These are phyloP conservation scores for Alexandromys fortis DNA, from an alignment of 2,113 vertebrate species.

Conservation along the genomic window DNA sequence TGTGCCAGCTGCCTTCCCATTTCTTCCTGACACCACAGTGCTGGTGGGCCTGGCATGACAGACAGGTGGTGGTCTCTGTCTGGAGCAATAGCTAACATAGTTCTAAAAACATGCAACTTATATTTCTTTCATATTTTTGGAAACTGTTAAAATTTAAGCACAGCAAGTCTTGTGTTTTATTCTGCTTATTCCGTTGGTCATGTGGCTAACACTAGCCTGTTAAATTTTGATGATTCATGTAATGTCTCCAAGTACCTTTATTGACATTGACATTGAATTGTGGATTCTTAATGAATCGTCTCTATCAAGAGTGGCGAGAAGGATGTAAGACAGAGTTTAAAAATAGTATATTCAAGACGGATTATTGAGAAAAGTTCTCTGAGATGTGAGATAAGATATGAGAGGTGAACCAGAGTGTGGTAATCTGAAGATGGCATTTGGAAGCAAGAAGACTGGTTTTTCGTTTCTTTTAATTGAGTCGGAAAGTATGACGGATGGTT, in stretches of 20 bases:
- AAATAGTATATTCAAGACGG: neutral
- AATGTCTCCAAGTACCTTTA: neutral
- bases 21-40: neutral
- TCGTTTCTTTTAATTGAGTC: neutral
- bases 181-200: neutral
- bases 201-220: neutral
- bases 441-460: neutral
- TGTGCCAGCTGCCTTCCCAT: neutral
- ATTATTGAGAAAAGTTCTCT: neutral
- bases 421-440: neutral
- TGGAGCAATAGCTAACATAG: neutral
- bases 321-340: neutral
- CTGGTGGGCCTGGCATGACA: neutral
- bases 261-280: neutral
- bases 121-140: neutral
- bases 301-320: neutral
- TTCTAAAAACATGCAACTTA: constrained; percentile 4
- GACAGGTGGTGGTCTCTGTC: neutral
- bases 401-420: neutral
- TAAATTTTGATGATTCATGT: constrained; percentile 34
- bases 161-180: constrained; percentile 10
- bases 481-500: neutral
- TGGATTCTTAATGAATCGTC: constrained; percentile 22
- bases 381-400: neutral
- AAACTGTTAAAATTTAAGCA: neutral